These are phyloP conservation scores for Serrognathus titanus DNA, from an alignment of 2,888 invertebrate genomes.

Conservation along the genomic window DNA sequence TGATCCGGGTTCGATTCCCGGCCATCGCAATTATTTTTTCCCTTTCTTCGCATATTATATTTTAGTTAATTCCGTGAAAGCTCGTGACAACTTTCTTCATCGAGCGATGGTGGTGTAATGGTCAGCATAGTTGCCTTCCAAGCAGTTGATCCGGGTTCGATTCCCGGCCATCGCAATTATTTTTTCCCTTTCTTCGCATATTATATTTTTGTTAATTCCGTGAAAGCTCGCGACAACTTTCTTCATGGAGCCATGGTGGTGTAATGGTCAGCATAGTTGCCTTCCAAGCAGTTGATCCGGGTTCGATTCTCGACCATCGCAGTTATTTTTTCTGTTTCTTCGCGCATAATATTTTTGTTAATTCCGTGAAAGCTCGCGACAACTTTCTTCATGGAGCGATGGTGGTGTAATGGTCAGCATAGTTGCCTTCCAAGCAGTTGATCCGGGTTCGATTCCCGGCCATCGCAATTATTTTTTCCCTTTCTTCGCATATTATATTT, in stretches of 20 bases:
- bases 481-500: no score
- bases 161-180: slow-evolving; percentile 49
- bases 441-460: slow-evolving; percentile 53
- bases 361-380: no score
- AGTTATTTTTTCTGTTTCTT: slow-evolving; percentile 11
- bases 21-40: slow-evolving; percentile 41
- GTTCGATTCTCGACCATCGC: slow-evolving; percentile 53
- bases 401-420: no score
- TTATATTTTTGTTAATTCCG: no score
- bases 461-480: slow-evolving; percentile 38
- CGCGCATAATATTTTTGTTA: no score
- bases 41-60: no score
- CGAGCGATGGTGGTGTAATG: slow-evolving; percentile 50
- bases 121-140: slow-evolving; percentile 52
- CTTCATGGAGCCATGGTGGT: slow-evolving; percentile 44
- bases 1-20: slow-evolving; percentile 53
- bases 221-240: no score
- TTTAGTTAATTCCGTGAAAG: no score
- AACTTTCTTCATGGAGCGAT: no score
- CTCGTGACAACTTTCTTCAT: no score
- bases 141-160: slow-evolving; percentile 53
- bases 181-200: no score
- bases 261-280: slow-evolving; percentile 52
- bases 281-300: slow-evolving; percentile 52
- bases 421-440: slow-evolving; percentile 51